phyloP scores from a whole-genome alignment of 2,888 invertebrate genomes.

The Drosophila mettleri region DNA sequence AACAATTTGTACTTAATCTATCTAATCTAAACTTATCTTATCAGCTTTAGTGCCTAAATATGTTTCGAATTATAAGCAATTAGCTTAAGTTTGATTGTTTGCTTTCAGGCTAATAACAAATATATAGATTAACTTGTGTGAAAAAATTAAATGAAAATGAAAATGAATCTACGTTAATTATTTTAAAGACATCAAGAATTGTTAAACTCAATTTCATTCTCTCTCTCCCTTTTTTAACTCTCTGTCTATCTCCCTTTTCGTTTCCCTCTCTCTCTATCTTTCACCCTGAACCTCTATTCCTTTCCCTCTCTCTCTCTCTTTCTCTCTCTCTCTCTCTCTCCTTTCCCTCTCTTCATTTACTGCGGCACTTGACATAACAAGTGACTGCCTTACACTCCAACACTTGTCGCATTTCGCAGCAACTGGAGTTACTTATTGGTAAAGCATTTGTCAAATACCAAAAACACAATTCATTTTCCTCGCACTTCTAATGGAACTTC shows the following conservation, averaged over 20 bases:
- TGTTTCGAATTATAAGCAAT: neutral
- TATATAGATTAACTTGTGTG: neutral
- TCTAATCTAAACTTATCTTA: constrained; percentile 17
- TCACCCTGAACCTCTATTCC: too few species aligned
- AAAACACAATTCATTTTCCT: constrained; percentile 45
- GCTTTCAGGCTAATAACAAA: neutral
- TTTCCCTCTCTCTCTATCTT: too few species aligned
- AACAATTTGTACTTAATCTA: constrained; percentile 8
- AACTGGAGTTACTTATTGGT: constrained; percentile 23
- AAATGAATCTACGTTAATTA: too few species aligned
- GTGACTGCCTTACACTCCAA: neutral
- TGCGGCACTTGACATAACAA: constrained; percentile 6
- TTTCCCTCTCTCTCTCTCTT: neutral
- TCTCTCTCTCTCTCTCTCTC: neutral
- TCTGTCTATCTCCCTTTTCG: too few species aligned
- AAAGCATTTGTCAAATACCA: constrained; percentile 36
- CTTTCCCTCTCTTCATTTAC: too few species aligned
- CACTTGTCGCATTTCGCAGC: neutral
- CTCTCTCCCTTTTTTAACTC: too few species aligned
- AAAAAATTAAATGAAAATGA: too few species aligned
- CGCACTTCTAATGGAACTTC: constrained; percentile 47
- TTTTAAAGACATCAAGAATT: too few species aligned
- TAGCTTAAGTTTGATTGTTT: neutral
- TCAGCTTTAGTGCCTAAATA: neutral
- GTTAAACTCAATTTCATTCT: too few species aligned